These are phyloP conservation scores for Apocrypta bakeri DNA, from an alignment of 1,140 invertebrate genomes.

Conservation along the genomic window DNA sequence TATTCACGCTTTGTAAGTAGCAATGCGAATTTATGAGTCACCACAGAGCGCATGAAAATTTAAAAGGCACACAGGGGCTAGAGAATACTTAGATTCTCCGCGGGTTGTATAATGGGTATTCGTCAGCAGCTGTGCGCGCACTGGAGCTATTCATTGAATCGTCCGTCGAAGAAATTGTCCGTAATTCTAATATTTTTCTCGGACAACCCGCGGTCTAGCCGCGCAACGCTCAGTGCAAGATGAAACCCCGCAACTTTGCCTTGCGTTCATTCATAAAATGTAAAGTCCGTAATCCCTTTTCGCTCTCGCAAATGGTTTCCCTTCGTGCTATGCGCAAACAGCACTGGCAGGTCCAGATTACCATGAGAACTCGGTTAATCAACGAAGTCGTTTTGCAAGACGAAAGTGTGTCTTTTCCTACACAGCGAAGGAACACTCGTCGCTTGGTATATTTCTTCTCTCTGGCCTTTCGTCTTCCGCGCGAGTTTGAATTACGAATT, in stretches of 20 bases:
- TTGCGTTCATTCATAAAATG: conserved; percentile 14
- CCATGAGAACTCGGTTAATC: conserved; percentile 29
- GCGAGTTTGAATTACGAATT: background rate
- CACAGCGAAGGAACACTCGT: background rate
- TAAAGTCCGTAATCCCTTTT: conserved; percentile 25
- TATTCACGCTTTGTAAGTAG: background rate
- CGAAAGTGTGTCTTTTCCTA: conserved; percentile 8
- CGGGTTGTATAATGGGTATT: background rate
- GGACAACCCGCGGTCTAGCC: too few species aligned
- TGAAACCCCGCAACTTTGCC: conserved; percentile 2
- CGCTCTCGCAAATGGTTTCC: conserved; percentile 4
- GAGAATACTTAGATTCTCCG: background rate
- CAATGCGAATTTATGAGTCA: background rate
- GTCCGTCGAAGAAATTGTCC: conserved; percentile 2
- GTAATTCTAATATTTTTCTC: conserved; percentile 14
- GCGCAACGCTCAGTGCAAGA: background rate
- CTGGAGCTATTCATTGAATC: background rate
- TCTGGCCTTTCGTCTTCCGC: background rate
- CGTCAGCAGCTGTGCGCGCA: background rate
- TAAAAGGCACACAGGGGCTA: background rate
- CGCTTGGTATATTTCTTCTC: background rate
- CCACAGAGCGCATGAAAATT: background rate
- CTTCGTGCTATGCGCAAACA: background rate
- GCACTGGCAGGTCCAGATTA: background rate
- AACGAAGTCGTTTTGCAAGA: conserved; percentile 21